These are phyloP conservation scores for Xenopus laevis DNA, from an alignment of 2,113 vertebrate species.

Conservation along the genomic window DNA sequence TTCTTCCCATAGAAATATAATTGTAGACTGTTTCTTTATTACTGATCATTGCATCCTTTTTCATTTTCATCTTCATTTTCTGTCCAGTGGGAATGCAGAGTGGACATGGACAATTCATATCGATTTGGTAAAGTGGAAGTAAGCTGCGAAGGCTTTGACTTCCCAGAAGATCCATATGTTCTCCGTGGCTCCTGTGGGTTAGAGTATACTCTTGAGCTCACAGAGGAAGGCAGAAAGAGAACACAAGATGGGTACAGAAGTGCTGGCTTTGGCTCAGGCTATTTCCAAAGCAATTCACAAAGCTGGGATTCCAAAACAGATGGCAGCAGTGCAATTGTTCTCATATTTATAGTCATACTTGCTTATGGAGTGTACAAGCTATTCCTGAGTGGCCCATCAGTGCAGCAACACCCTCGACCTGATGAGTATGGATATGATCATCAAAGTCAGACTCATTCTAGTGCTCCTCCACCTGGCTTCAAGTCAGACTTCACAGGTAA, in stretches of 20 bases:
- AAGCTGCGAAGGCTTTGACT: slow-evolving; percentile 89
- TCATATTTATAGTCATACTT: slow-evolving; percentile 70
- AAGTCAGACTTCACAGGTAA: slow-evolving; percentile 81
- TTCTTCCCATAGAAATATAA: too few relatives aligned
- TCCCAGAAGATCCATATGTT: slow-evolving; percentile 78
- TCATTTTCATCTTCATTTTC: too few relatives aligned
- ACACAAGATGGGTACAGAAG: slow-evolving; percentile 47
- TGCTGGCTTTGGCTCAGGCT: slow-evolving; percentile 57
- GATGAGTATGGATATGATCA: slow-evolving; percentile 40
- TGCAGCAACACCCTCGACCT: slow-evolving; percentile 50
- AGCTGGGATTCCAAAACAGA: slow-evolving; percentile 49
- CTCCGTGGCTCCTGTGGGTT: slow-evolving; percentile 88
- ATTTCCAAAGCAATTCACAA: slow-evolving; percentile 58
- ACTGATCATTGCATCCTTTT: too few relatives aligned
- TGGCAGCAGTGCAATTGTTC: slow-evolving; percentile 58
- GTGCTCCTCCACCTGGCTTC: slow-evolving; percentile 75
- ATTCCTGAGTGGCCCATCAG: slow-evolving; percentile 66
- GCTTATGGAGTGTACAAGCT: slow-evolving; percentile 81
- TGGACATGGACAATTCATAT: slow-evolving; percentile 77
- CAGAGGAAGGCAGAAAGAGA: slow-evolving; percentile 64
- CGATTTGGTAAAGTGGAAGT: slow-evolving; percentile 82
- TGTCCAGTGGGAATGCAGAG: slow-evolving; percentile 89
- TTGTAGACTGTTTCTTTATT: too few relatives aligned
- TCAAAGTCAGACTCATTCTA: slow-evolving; percentile 53
- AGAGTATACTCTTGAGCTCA: slow-evolving; percentile 84